phyloP scores from a whole-genome alignment of 2,113 vertebrate species.

The Barbus barbus region DNA sequence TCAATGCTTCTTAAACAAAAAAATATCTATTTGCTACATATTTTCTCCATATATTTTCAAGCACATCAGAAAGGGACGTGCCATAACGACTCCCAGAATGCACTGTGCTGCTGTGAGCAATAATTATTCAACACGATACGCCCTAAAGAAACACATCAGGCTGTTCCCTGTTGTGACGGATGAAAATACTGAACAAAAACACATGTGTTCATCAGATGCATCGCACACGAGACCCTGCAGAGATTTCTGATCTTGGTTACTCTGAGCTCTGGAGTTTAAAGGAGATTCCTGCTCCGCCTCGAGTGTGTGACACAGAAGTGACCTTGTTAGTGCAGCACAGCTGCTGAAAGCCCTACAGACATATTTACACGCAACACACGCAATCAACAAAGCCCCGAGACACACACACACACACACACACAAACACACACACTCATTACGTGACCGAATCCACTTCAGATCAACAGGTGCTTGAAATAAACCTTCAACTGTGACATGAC shows the following conservation, averaged over 20 bases:
- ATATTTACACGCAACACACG: not conserved
- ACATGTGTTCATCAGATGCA: not conserved
- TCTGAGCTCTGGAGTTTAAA: not conserved
- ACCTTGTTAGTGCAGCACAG: slow-evolving; percentile 2
- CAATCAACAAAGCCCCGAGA: not conserved
- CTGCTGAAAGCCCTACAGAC: slow-evolving; percentile 11
- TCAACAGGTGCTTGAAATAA: not conserved
- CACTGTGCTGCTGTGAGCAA: not conserved
- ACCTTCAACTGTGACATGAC: no score
- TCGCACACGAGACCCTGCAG: not conserved
- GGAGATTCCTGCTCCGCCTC: not conserved
- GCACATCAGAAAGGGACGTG: no score
- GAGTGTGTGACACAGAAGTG: not conserved
- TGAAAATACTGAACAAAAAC: not conserved
- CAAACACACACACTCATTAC: slow-evolving; percentile 24
- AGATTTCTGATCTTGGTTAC: not conserved
- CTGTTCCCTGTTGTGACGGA: no score
- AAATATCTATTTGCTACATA: no score
- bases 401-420: slow-evolving; percentile 20
- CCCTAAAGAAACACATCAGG: not conserved
- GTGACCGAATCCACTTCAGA: not conserved
- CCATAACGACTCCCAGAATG: no score
- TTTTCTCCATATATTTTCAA: no score
- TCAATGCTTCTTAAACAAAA: not conserved
- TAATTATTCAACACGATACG: not conserved